Conservation (phyloP, 1,140 invertebrate species). For the silkworm (Bombyx mori) region DNA sequence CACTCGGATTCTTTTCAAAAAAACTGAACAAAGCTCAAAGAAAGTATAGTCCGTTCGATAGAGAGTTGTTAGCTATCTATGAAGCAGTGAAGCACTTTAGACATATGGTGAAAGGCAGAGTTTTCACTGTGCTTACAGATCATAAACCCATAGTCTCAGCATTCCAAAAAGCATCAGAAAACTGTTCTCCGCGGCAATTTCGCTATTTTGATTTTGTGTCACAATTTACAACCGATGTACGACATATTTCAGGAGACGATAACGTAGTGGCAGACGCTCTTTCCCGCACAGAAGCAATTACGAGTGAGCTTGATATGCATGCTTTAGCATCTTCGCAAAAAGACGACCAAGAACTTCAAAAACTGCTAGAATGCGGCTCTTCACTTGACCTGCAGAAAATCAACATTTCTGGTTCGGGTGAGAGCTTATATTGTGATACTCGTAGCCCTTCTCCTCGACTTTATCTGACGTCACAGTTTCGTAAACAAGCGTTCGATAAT, state of each 20-base stretch:
- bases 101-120: neutral
- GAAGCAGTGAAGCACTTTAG: conserved; percentile 1
- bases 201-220: neutral
- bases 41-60: neutral
- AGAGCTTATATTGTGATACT: neutral
- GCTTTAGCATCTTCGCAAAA: neutral
- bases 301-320: neutral
- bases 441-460: neutral
- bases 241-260: neutral
- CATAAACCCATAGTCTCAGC: conserved; percentile 1
- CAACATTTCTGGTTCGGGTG: neutral
- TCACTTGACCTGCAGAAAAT: neutral
- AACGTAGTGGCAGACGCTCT: conserved; percentile 4
- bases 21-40: neutral
- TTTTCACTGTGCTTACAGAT: neutral
- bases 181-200: neutral
- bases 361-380: neutral
- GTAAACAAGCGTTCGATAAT: neutral
- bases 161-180: neutral
- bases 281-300: neutral
- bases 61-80: conserved; percentile 3
- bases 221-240: conserved; percentile 1
- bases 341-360: neutral
- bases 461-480: neutral
- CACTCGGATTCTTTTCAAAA: conserved; percentile 7